These are phyloP conservation scores for Meles meles DNA, from an alignment of 2,113 vertebrate genomes.

Conservation along the genomic window DNA sequence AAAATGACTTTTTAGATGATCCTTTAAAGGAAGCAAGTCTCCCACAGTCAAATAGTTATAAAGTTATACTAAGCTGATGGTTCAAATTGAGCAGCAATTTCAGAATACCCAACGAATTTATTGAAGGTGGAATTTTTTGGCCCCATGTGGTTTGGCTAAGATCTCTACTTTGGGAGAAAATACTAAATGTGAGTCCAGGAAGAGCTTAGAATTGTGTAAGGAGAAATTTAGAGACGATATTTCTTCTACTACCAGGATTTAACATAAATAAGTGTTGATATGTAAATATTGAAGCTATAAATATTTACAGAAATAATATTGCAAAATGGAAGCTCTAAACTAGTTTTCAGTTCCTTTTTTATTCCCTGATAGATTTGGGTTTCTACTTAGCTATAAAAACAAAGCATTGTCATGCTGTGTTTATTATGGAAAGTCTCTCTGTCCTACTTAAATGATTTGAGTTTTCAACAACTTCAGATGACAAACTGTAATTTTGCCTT, in stretches of 20 bases:
- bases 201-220: neutral
- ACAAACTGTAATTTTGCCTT: neutral
- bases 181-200: neutral
- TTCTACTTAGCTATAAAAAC: conserved; percentile 2
- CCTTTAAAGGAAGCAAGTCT: neutral
- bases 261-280: neutral
- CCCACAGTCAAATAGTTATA: neutral
- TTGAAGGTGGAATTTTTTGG: neutral
- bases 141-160: neutral
- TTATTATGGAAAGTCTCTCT: neutral
- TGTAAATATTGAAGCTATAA: neutral
- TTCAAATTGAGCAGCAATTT: neutral
- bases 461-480: neutral
- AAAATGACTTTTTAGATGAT: neutral
- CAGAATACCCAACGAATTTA: neutral
- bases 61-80: rapidly evolving
- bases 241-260: neutral
- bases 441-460: neutral
- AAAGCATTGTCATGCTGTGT: neutral
- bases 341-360: neutral
- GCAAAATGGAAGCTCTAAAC: neutral
- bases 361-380: neutral
- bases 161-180: neutral
- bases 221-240: neutral
- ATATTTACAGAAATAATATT: neutral